phyloP scores from a whole-genome alignment of 2,797 vertebrate genomes.

The Microhierax caerulescens region DNA sequence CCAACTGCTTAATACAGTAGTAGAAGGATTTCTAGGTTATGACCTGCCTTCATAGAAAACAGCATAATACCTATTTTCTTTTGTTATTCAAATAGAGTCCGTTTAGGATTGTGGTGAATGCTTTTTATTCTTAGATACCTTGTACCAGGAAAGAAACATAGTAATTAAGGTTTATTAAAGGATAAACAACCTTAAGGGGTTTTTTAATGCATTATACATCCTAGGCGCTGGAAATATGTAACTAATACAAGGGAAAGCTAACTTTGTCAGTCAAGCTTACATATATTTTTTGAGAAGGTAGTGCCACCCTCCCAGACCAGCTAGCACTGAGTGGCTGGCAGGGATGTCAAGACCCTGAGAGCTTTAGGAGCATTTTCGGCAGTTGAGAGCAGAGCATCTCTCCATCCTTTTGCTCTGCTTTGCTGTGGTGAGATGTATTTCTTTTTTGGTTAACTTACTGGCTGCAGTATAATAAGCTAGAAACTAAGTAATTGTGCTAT shows the following conservation, averaged over 20 bases:
- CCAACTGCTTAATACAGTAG: background rate
- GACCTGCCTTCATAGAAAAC: background rate
- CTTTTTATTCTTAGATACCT: background rate
- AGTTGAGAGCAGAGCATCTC: background rate
- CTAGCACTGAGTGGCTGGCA: background rate
- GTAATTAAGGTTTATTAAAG: background rate
- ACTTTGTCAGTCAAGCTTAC: background rate
- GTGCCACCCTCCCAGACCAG: background rate
- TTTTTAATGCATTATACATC: background rate
- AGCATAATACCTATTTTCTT: too few species aligned
- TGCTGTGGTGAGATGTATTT: background rate
- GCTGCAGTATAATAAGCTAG: background rate
- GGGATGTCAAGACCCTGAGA: background rate
- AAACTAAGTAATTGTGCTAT: background rate
- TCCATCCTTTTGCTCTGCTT: background rate
- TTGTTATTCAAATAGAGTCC: background rate
- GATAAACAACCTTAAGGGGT: background rate
- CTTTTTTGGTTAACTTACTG: background rate
- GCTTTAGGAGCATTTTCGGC: background rate
- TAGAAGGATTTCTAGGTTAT: background rate
- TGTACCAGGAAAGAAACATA: background rate
- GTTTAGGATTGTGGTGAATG: background rate
- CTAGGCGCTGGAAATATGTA: background rate
- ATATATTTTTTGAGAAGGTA: background rate
- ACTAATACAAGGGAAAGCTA: background rate